These are phyloP conservation scores for Rhodophaea formosa DNA, from an alignment of 2,888 invertebrate species.

Conservation along the genomic window DNA sequence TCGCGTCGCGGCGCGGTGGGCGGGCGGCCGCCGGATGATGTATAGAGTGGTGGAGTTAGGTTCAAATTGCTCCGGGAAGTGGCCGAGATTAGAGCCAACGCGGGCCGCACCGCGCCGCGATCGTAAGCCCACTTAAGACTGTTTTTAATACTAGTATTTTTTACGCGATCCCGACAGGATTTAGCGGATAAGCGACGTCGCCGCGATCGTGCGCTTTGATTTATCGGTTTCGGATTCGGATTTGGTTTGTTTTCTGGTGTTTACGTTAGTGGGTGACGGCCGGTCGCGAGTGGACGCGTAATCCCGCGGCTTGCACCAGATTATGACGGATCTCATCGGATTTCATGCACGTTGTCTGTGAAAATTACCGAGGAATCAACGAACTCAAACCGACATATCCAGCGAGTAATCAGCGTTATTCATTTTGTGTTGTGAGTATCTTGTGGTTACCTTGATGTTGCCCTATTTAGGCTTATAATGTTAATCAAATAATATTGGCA, in stretches of 20 bases:
- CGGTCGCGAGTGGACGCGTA: constrained; percentile 67
- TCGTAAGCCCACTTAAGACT: constrained; percentile 86
- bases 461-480: not conserved
- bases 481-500: not conserved
- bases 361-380: constrained; percentile 53
- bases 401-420: constrained; percentile 33
- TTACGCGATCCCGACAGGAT: constrained; percentile 81
- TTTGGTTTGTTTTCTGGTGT: constrained; percentile 74
- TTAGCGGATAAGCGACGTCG: constrained; percentile 79
- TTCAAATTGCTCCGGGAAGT: constrained; percentile 88
- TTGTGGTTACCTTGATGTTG: constrained; percentile 24
- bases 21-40: constrained; percentile 82
- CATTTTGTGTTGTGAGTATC: constrained; percentile 55
- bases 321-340: constrained; percentile 77
- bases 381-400: constrained; percentile 34
- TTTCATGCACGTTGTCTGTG: constrained; percentile 68
- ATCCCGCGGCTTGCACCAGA: constrained; percentile 75
- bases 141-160: constrained; percentile 87
- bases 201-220: constrained; percentile 79
- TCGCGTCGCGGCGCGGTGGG: constrained; percentile 70
- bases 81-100: constrained; percentile 86
- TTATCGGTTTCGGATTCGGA: constrained; percentile 77
- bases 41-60: constrained; percentile 88
- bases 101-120: constrained; percentile 84
- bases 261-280: constrained; percentile 78